These are phyloP conservation scores for Stigmatopora nigra DNA, from an alignment of 2,113 vertebrate genomes.

Conservation along the genomic window DNA sequence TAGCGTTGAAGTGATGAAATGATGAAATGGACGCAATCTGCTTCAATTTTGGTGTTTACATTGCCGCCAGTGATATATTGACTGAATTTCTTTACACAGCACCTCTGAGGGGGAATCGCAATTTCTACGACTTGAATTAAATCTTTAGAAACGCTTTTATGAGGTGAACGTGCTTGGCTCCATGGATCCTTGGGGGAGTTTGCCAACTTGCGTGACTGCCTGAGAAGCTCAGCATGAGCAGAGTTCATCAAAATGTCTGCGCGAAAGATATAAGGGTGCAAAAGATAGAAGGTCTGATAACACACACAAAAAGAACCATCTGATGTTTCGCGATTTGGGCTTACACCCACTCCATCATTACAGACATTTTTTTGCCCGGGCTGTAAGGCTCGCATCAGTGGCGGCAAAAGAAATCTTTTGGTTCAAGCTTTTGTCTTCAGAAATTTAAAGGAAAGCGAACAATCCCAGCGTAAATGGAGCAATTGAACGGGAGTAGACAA, in stretches of 20 bases:
- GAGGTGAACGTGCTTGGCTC: neutral
- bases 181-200: constrained; percentile 40
- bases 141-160: constrained; percentile 46
- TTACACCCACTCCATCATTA: constrained; percentile 64
- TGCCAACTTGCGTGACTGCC: constrained; percentile 47
- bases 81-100: neutral
- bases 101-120: neutral
- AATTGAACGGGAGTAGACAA: constrained; percentile 23
- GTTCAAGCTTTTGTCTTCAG: constrained; percentile 39
- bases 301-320: constrained; percentile 48
- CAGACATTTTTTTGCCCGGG: constrained; percentile 43
- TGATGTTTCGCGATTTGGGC: constrained; percentile 55
- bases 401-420: constrained; percentile 25
- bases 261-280: constrained; percentile 21
- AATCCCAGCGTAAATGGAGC: constrained; percentile 27
- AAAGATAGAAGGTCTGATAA: constrained; percentile 19
- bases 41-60: neutral
- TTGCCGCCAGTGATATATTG: neutral
- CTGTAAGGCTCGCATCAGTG: constrained; percentile 46
- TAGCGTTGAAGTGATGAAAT: neutral
- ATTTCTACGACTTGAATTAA: constrained; percentile 45
- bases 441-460: constrained; percentile 42
- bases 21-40: neutral
- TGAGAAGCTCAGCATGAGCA: constrained; percentile 59
- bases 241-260: constrained; percentile 63